Evolutionary conservation across 2,797 vertebrate genomes (phyloP).

Genomic region (Danio jaintianensis): DNA sequence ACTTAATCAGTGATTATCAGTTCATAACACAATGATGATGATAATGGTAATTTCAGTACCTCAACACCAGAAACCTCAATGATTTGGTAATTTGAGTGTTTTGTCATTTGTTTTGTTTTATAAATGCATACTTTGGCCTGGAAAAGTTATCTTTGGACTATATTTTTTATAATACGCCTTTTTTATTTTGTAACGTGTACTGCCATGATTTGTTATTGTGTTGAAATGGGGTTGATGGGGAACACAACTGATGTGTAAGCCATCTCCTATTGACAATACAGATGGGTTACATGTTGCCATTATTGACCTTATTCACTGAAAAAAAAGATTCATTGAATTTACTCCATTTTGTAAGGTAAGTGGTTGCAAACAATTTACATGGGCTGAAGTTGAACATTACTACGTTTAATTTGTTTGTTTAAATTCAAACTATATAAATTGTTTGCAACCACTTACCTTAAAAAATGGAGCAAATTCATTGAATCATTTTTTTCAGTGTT

Average conservation of each 20-base stretch:
- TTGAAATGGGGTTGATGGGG: neutral
- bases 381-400: no score
- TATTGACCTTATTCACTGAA: no score
- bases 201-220: neutral
- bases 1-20: neutral
- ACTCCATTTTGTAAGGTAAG: no score
- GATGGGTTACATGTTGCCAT: no score
- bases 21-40: neutral
- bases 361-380: no score
- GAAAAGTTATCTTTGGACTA: neutral
- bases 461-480: no score
- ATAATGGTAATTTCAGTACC: constrained; percentile 2
- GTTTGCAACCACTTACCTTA: no score
- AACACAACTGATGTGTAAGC: constrained; percentile 1
- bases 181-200: neutral
- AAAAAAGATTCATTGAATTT: no score
- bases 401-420: no score
- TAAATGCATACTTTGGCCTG: constrained; percentile 15
- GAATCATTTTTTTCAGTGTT: no score
- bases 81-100: neutral
- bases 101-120: neutral
- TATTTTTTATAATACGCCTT: neutral
- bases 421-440: no score
- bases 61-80: constrained; percentile 14
- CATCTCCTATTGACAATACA: neutral